phyloP scores from a whole-genome alignment of 2,888 invertebrate genomes.

The Drosophila lacicola region DNA sequence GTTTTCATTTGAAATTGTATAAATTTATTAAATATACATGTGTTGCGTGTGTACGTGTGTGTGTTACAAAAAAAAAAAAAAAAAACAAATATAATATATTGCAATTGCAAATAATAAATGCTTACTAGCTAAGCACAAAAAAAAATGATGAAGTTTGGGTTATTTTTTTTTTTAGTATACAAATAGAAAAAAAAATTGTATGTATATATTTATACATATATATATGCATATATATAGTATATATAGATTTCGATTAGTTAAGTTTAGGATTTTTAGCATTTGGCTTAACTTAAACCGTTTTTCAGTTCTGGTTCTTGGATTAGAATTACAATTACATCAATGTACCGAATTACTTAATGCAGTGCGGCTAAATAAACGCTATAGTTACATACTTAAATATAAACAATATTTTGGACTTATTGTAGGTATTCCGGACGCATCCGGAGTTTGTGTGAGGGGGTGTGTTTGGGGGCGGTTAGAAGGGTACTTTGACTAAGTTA shows the following conservation, averaged over 20 bases:
- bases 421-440: slow-evolving; percentile 11
- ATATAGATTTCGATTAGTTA: slow-evolving; percentile 19
- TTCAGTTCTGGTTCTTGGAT: slow-evolving; percentile 57
- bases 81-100: slow-evolving; percentile 37
- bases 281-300: slow-evolving; percentile 38
- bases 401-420: slow-evolving; percentile 36
- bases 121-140: slow-evolving; percentile 45
- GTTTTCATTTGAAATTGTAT: slow-evolving; percentile 41
- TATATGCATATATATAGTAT: slow-evolving; percentile 17
- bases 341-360: slow-evolving; percentile 24
- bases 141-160: slow-evolving; percentile 12
- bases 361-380: slow-evolving; percentile 39
- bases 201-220: neutral
- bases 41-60: slow-evolving; percentile 12
- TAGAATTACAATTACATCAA: slow-evolving; percentile 36
- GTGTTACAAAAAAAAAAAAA: slow-evolving; percentile 39
- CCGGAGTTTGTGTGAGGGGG: neutral
- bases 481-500: slow-evolving; percentile 26
- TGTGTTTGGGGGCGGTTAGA: neutral
- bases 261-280: slow-evolving; percentile 21
- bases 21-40: slow-evolving; percentile 59
- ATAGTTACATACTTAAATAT: slow-evolving; percentile 41
- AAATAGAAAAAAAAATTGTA: slow-evolving; percentile 9
- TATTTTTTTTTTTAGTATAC: slow-evolving; percentile 23
- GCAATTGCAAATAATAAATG: slow-evolving; percentile 49